A percentile compares a stretch with the other conserved stretches of the same genome.
Evolutionary conservation across 2,113 vertebrate species (phyloP).

Genomic region (Orycteropus afer): DNA sequence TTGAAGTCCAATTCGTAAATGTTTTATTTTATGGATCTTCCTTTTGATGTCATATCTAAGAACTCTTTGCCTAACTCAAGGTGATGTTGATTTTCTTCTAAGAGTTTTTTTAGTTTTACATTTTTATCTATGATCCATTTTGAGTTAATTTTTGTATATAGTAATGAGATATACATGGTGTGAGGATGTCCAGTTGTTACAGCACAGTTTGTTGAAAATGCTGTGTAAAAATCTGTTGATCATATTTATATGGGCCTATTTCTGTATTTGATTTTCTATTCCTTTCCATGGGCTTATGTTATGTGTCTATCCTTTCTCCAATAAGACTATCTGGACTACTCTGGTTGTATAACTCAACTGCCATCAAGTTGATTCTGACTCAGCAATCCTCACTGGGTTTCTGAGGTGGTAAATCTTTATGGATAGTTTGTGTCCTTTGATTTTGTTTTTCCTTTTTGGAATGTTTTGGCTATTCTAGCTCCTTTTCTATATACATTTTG

Average conservation of each 20-base stretch:
- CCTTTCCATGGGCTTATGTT: not conserved
- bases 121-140: not conserved
- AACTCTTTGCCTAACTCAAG: not conserved
- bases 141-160: too few species aligned
- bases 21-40: not conserved
- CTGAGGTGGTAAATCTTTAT: too few species aligned
- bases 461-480: not conserved
- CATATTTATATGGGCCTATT: not conserved
- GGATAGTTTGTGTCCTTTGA: not conserved
- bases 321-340: not conserved
- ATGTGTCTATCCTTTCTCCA: not conserved
- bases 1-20: not conserved
- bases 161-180: not conserved
- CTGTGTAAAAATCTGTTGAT: not conserved
- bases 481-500: slow-evolving; percentile 5
- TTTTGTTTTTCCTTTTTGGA: not conserved
- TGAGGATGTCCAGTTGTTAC: not conserved
- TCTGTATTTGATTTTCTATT: slow-evolving; percentile 19
- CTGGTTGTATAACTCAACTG: not conserved
- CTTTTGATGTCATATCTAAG: too few species aligned
- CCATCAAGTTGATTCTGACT: too few species aligned
- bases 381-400: too few species aligned
- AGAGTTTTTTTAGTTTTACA: not conserved
- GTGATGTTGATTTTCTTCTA: not conserved
- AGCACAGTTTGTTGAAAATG: not conserved